Evolutionary conservation across 2,113 vertebrate species (phyloP), one percentile per base, ranked within the genome.

Genomic region (Myodes glareolus): DNA sequence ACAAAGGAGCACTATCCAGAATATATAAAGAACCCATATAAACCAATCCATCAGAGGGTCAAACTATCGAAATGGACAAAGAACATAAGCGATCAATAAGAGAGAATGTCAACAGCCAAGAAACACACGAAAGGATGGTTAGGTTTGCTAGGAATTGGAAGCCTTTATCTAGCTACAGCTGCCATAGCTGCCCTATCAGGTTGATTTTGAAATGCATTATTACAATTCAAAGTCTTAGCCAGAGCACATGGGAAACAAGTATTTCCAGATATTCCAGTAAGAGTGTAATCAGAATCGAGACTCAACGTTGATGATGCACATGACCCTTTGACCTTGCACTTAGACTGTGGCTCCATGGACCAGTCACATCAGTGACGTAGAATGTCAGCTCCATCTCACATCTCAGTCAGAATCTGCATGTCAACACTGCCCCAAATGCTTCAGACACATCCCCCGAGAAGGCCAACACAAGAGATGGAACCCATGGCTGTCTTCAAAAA

Each of bases 101-200:
- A 94, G 50, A 77, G 94, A 90, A 36, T 25, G 36, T 36, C 94
- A 93, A 78, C 65, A 58, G 19, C 19, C 11, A 91, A n/a, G 52
- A 92, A 82, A 70, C 10, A 52, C 13, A 68, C 75, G 33, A 92
- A 90, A 84, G n/a, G 12, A 88, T 85, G 27, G 33, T 78, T 77
- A 89, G 89, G 52, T 19, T 89, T 94, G 39, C 92, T 82, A 95
- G 86, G 76, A 93, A 82, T 73, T 75, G 89, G 8, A 95, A 93
- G 77, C 45, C 75, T 0, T 52, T 85, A 76, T 58, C 72, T 52
- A 10, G 96, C 91, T 45, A 63, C 7, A 82, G 61, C 80, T n/a
- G 85, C 11, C 58, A 76, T 63, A 90, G 84, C 68, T 97, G 55
- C 72, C 39, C 52, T 81, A 47, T 85, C 52, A 84, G 68, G 58